Base-by-base conservation (phyloP, 2,888 invertebrate genomes). In the Melanchra persicariae region DNA sequence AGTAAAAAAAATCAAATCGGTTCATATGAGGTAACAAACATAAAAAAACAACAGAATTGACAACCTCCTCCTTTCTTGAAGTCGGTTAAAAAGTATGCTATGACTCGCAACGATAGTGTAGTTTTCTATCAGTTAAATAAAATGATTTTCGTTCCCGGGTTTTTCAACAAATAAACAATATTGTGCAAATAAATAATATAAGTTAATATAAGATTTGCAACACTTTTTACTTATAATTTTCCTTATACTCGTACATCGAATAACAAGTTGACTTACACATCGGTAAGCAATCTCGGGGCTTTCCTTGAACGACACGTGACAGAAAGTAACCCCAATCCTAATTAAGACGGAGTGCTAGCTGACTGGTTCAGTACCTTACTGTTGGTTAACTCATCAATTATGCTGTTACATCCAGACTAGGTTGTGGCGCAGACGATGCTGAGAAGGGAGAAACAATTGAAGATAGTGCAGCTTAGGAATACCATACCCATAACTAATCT, bases 321-420 rank as follows among this genome's bases (percentile, higher is more conserved):
- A 37, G 60, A 69, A 54, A 69, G 34, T 74, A 64, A 49, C 75
- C 61, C 7, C 54, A 49, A 45, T 7, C 3, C 57, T 77, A 75
- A 77, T 77, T 64, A 37, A 75, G 75, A 75, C 12, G 30, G 69
- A 77, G 43, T 69, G 64, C 30, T 30, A 69, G 17, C 45, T 49
- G 15, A 26, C 58, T 47, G 26, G 24, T 49, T 60, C 17, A 37
- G 37, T 55, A 26, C 26, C 34, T 34, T 9, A 34, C 12, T 57
- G 22, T 70, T 15, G 49, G 34, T 49, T 15, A 54, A 9, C 60
- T 69, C 74, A 77, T 77, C 37, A 70, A 74, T 77, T 55, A 74
- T 70, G 34, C 34, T 26, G n/a, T 26, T 54, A 59, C 8, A n/a
- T 8, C 17, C 22, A 55, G 22, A 22, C 34, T 37, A 40, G 17